phyloP scores from a whole-genome alignment of 2,113 vertebrate species.

The Chloroceryle aenea region DNA sequence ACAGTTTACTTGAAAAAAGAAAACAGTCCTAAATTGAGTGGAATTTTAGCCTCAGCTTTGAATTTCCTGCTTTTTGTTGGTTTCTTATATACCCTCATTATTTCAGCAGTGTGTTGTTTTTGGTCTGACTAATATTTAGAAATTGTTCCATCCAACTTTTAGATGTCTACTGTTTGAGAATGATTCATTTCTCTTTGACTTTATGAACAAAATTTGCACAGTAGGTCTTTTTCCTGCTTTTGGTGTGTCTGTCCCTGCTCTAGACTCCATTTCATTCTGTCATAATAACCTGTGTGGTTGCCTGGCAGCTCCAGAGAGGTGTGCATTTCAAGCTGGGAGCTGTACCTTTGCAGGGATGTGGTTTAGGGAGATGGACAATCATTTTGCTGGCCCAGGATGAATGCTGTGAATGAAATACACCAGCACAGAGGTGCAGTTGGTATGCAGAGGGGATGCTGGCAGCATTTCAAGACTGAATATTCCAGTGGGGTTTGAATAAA shows the following conservation, averaged over 20 bases:
- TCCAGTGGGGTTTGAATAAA: not conserved
- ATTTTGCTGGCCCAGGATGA: not conserved
- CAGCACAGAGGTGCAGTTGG: not conserved
- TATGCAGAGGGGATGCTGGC: not conserved
- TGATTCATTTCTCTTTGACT: constrained; percentile 50
- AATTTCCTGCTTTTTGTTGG: constrained; percentile 57
- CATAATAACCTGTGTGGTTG: not conserved
- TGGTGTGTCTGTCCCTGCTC: not conserved
- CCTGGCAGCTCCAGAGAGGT: not conserved
- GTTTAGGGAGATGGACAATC: not conserved
- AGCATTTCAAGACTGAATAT: not conserved
- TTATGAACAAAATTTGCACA: not conserved
- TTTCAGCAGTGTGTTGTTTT: constrained; percentile 49
- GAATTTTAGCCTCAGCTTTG: constrained; percentile 42
- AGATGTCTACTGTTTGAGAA: constrained; percentile 52
- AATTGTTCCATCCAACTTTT: constrained; percentile 38
- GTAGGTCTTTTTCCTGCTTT: not conserved
- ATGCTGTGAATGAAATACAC: not conserved
- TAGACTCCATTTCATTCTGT: not conserved
- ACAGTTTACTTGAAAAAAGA: constrained; percentile 13
- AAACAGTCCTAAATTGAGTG: constrained; percentile 53
- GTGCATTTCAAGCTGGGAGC: not conserved
- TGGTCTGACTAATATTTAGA: constrained; percentile 55
- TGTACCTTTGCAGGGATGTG: not conserved
- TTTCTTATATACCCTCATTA: constrained; percentile 43